These are phyloP conservation scores for Sminthopsis crassicaudata DNA, from an alignment of 2,113 vertebrate genomes.

Conservation along the genomic window DNA sequence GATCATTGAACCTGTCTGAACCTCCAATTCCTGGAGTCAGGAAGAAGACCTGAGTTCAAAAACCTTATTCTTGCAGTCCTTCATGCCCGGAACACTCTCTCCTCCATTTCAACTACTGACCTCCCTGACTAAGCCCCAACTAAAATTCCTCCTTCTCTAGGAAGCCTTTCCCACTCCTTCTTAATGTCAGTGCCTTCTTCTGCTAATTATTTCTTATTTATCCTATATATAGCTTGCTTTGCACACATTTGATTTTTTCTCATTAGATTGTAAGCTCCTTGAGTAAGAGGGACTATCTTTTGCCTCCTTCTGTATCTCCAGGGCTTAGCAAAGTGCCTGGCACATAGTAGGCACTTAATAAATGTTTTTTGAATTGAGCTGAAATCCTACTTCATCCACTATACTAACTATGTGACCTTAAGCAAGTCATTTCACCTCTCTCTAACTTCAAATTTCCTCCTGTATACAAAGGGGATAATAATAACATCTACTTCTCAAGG, in stretches of 20 bases:
- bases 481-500: background rate
- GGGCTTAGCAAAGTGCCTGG: background rate
- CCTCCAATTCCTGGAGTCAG: background rate
- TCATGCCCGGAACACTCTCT: background rate
- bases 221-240: background rate
- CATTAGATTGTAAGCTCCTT: background rate
- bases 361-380: background rate
- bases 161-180: background rate
- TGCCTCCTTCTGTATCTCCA: background rate
- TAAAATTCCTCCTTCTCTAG: background rate
- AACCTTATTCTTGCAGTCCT: background rate
- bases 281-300: background rate
- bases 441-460: background rate
- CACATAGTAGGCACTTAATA: background rate
- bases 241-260: background rate
- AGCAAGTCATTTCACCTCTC: background rate
- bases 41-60: background rate
- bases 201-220: background rate
- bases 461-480: background rate
- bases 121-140: background rate
- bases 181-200: background rate
- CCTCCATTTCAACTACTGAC: background rate
- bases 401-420: background rate
- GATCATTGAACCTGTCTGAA: background rate
- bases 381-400: background rate